Evolutionary conservation across 2,797 vertebrate species (phyloP).

Genomic region (Acanthurus tractus): DNA sequence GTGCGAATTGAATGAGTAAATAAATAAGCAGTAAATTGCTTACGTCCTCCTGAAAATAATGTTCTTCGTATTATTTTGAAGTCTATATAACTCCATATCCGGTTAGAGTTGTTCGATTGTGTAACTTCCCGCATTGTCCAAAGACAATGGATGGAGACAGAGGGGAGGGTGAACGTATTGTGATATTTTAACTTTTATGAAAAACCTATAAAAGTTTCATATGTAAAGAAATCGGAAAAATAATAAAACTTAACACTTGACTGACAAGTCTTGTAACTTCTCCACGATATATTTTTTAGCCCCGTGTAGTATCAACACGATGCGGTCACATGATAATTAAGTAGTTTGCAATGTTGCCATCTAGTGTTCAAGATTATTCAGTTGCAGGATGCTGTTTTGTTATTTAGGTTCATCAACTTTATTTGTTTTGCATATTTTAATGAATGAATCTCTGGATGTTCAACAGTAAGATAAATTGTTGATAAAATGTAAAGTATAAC

Average conservation of each 20-base stretch:
- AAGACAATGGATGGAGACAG: conserved; percentile 21
- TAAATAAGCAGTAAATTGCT: neutral
- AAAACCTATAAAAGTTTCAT: too few relatives aligned
- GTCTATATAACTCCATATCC: neutral
- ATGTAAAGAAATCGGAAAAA: too few relatives aligned
- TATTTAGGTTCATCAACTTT: conserved; percentile 9
- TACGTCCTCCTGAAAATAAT: too few relatives aligned
- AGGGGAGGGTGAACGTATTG: neutral
- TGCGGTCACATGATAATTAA: neutral
- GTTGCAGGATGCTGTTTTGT: neutral
- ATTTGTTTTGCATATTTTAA: conserved; percentile 12
- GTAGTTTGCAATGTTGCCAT: conserved; percentile 37
- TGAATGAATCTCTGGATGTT: neutral
- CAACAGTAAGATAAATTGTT: neutral
- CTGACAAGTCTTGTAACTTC: too few relatives aligned
- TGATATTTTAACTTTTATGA: too few relatives aligned
- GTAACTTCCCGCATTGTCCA: conserved; percentile 4
- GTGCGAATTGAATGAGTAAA: too few relatives aligned
- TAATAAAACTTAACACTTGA: too few relatives aligned
- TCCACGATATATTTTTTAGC: neutral
- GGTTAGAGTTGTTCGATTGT: neutral
- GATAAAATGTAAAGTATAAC: neutral
- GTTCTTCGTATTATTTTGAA: conserved; percentile 53
- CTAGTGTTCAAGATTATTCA: conserved; percentile 44
- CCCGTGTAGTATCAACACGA: neutral